Percentiles rank a stretch among this genome's conserved stretches.
These are phyloP conservation scores for Candoia aspera DNA, from an alignment of 2,113 vertebrate species.

Conservation along the genomic window DNA sequence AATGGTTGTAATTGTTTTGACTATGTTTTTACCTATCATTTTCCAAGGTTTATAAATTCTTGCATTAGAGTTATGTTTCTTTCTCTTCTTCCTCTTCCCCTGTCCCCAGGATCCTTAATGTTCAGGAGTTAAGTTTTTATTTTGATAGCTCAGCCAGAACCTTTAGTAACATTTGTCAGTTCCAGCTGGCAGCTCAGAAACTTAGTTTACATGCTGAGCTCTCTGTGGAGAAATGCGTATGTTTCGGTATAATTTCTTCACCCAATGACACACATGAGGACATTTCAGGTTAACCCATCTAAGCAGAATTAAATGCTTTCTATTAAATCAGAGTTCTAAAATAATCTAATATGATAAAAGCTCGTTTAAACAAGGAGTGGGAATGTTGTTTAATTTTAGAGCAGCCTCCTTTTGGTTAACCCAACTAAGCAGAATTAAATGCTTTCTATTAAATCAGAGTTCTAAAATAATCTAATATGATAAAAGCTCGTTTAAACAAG, in stretches of 20 bases:
- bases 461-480: neutral
- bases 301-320: neutral
- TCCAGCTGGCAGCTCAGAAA: constrained; percentile 46
- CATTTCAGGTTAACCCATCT: neutral
- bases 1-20: constrained; percentile 45
- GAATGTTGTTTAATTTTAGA: neutral
- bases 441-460: neutral
- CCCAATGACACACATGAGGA: neutral
- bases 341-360: neutral
- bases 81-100: neutral
- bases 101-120: constrained; percentile 26
- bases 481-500: neutral
- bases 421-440: neutral
- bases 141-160: constrained; percentile 34
- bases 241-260: constrained; percentile 16
- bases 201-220: constrained; percentile 40
- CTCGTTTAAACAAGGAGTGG: neutral
- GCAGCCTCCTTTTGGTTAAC: neutral
- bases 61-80: constrained; percentile 26
- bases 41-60: constrained; percentile 30
- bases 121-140: constrained; percentile 44
- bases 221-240: constrained; percentile 43
- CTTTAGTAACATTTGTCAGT: constrained; percentile 58
- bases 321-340: neutral
- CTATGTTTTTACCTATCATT: neutral